A percentile compares a stretch with the other conserved stretches of the same genome.
Evolutionary conservation across 2,113 vertebrate species (phyloP).

Genomic region (Piliocolobus tephrosceles): DNA sequence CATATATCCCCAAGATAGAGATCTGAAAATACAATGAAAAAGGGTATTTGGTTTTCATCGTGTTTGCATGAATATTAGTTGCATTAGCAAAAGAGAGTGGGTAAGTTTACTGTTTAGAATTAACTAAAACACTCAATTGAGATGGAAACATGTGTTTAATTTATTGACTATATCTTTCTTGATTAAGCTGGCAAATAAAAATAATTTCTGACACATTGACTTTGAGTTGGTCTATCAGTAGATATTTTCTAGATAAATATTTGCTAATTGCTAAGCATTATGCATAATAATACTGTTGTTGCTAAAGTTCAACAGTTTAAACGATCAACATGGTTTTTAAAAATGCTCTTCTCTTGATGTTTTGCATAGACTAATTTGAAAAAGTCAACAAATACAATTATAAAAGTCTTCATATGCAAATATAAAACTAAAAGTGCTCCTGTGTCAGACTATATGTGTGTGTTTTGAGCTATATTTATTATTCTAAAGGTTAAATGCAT

Average conservation of each 20-base stretch:
- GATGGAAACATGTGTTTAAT: neutral
- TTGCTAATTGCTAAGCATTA: neutral
- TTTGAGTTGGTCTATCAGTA: neutral
- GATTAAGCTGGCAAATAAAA: neutral
- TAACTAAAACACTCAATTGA: neutral
- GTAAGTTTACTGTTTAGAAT: neutral
- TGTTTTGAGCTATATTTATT: neutral
- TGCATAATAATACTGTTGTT: neutral
- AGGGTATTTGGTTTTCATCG: neutral
- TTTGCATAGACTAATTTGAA: conserved; percentile 3
- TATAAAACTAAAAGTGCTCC: neutral
- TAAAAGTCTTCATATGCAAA: neutral
- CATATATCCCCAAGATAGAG: neutral
- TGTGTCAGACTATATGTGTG: neutral
- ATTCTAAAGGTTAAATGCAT: conserved; percentile 4
- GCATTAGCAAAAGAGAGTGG: neutral
- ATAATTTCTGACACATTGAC: neutral
- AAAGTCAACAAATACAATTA: neutral
- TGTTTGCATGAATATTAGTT: neutral
- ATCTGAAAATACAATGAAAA: neutral
- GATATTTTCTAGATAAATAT: neutral
- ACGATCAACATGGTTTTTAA: neutral
- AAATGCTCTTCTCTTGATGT: neutral
- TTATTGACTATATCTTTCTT: neutral
- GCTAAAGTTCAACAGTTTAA: neutral